phyloP scores from a whole-genome alignment of 2,888 invertebrate genomes.

The Andrena minutula region DNA sequence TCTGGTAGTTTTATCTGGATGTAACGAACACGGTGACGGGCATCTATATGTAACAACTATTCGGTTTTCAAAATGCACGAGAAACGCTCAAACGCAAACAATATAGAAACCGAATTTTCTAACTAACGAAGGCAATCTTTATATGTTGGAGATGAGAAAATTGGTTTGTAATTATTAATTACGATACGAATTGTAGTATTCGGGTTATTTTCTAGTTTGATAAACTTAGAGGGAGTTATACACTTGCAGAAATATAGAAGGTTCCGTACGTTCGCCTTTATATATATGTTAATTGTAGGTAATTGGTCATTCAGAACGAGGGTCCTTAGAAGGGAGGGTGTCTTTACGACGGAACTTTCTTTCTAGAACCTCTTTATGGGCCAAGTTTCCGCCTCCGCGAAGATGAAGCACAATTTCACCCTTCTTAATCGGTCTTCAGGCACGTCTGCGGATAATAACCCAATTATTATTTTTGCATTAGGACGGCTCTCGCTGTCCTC shows the following conservation, averaged over 20 bases:
- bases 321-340: constrained; percentile 38
- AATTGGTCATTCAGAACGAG: constrained; percentile 65
- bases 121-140: not conserved
- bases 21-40: constrained; percentile 19
- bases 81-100: not conserved
- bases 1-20: constrained; percentile 22
- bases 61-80: constrained; percentile 17
- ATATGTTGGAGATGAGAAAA: too few relatives aligned
- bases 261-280: constrained; percentile 27
- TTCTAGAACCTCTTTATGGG: constrained; percentile 51
- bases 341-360: constrained; percentile 64
- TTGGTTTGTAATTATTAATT: too few relatives aligned
- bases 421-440: constrained; percentile 17
- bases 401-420: constrained; percentile 40
- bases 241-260: not conserved
- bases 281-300: constrained; percentile 68
- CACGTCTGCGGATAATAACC: constrained; percentile 44
- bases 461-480: constrained; percentile 38
- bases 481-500: not conserved
- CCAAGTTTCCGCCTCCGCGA: constrained; percentile 46
- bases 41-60: constrained; percentile 20
- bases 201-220: not conserved
- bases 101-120: not conserved
- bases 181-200: too few relatives aligned
- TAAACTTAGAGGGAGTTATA: not conserved